Evolutionary conservation across 2,888 invertebrate species (phyloP), one percentile per base, ranked within the genome.

Genomic region (Stegana nigrithorax): DNA sequence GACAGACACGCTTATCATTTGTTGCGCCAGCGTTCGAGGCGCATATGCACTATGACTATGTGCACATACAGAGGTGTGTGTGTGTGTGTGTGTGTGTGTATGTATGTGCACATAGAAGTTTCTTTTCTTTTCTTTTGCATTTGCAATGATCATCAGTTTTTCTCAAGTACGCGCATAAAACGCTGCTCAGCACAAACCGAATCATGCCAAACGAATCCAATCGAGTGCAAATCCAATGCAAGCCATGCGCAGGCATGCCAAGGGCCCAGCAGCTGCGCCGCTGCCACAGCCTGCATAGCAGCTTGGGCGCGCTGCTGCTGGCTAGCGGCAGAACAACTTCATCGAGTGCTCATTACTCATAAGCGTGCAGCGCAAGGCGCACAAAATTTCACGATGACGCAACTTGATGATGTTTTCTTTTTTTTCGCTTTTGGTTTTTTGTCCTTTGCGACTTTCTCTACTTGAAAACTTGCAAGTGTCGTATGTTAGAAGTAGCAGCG

Each of bases 161-260:
- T 39, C 56, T 56, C 39, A 93, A 42, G 42, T 17, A n/a, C 68
- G 97, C 97, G n/a, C n/a, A 88, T 97, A 98, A 58, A 98, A 98
- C 86, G 14, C 42, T n/a, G 17, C 42, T 42, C n/a, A 42, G n/a
- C 42, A n/a, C 12, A 42, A 42, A 14, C 42, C 17, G 3, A n/a
- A n/a, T 17, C 14, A n/a, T 14, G 17, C 42, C 6, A 14, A n/a
- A 7, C 6, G 42, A 42, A 12, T 3, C 7, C 14, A 42, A 6
- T 42, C 17, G 42, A 42, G 2, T 32, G 3, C n/a, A n/a, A n/a
- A n/a, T n/a, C n/a, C n/a, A n/a, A n/a, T n/a, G n/a, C n/a, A n/a
- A n/a, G n/a, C n/a, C n/a, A n/a, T n/a, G n/a, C n/a, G 8, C 32
- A 2, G n/a, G 42, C n/a, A n/a, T 42, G 12, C 2, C 12, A 42